Conservation (phyloP, 2,113 vertebrate genomes). For the Lampris incognitus region DNA sequence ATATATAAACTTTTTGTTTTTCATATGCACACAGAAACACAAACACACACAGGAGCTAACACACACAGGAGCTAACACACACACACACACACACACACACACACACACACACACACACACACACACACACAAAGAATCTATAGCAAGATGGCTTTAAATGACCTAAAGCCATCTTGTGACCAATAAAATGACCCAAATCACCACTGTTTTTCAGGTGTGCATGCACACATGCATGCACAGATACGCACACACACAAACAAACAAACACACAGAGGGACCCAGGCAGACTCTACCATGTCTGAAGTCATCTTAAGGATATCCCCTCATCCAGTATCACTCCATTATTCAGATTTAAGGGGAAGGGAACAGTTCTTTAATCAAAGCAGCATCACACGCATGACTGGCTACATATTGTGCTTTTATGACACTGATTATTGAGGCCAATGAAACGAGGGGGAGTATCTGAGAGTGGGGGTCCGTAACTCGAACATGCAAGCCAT, state of each 20-base stretch:
- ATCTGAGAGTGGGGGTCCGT: constrained; percentile 10
- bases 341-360: constrained; percentile 55
- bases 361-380: constrained; percentile 74
- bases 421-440: constrained; percentile 65
- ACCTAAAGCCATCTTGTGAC: no score
- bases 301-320: constrained; percentile 53
- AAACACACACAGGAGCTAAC: not conserved
- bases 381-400: constrained; percentile 67
- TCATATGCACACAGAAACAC: no score
- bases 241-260: not conserved
- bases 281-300: constrained; percentile 8
- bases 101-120: not conserved
- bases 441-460: constrained; percentile 28
- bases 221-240: not conserved
- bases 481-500: constrained; percentile 51
- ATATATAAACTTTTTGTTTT: no score
- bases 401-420: constrained; percentile 66
- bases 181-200: no score
- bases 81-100: no score
- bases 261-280: not conserved
- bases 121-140: not conserved
- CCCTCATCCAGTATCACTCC: constrained; percentile 50
- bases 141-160: no score
- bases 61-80: constrained; percentile 7
- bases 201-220: no score